Percentiles rank a stretch among this genome's conserved stretches.
phyloP scores from a whole-genome alignment of 2,113 vertebrate species.

The Notarius lentiginosus region DNA sequence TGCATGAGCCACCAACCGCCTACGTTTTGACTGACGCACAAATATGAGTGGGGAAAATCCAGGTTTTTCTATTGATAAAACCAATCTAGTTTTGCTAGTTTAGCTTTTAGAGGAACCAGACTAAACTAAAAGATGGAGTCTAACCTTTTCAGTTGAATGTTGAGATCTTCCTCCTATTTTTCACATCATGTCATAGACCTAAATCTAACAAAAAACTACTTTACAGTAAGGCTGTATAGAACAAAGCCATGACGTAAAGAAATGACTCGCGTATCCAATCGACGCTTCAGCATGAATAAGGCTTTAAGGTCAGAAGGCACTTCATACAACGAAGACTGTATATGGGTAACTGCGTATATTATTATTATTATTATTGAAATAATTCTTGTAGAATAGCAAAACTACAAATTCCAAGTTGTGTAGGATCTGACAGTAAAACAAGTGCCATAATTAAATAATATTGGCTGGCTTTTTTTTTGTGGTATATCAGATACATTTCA shows the following conservation, averaged over 20 bases:
- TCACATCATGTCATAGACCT: background rate
- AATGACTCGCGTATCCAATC: background rate
- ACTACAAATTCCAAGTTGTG: background rate
- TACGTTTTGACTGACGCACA: background rate
- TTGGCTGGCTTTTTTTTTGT: too few species aligned
- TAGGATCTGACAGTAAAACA: too few species aligned
- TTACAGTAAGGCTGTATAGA: background rate
- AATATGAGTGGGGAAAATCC: background rate
- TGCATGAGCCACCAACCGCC: background rate
- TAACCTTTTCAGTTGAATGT: background rate
- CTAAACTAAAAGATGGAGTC: background rate
- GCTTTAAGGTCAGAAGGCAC: background rate
- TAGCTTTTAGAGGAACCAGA: background rate
- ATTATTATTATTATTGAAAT: too few species aligned
- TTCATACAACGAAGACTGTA: slow-evolving; percentile 22
- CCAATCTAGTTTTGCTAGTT: background rate
- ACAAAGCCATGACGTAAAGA: background rate
- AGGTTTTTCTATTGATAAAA: background rate
- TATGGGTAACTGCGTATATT: slow-evolving; percentile 25
- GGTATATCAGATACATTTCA: too few species aligned
- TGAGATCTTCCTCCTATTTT: background rate
- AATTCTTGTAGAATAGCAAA: background rate
- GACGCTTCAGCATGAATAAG: background rate
- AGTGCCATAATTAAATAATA: background rate
- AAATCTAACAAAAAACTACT: background rate